phyloP scores from a whole-genome alignment of 1,140 invertebrate genomes.

The Phortica variegata region DNA sequence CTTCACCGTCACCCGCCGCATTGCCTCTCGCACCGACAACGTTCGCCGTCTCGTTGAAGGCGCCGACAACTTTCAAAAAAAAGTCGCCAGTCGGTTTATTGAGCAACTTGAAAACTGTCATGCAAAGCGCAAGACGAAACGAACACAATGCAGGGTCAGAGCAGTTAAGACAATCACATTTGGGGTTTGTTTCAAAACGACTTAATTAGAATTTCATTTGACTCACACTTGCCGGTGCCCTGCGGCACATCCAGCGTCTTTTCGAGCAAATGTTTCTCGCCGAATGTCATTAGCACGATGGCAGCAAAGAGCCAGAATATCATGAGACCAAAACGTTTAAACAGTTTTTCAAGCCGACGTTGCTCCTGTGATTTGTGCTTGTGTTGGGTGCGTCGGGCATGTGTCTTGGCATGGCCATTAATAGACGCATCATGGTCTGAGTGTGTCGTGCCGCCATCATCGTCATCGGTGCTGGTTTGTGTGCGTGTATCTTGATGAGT shows the following conservation, averaged over 20 bases:
- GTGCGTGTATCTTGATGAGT: background rate
- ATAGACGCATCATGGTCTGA: conserved; percentile 39
- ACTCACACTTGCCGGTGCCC: conserved; percentile 40
- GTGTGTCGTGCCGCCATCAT: conserved; percentile 40
- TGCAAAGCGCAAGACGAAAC: too few species aligned
- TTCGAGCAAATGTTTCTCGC: conserved; percentile 47
- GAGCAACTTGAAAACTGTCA: conserved; percentile 36
- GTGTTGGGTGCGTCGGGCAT: conserved; percentile 30
- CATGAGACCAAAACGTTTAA: conserved; percentile 32
- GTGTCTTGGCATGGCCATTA: conserved; percentile 39
- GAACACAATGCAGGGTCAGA: too few species aligned
- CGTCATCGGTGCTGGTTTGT: conserved; percentile 31
- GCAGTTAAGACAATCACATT: too few species aligned
- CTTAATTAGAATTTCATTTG: too few species aligned
- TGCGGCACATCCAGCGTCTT: conserved; percentile 44
- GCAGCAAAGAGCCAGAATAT: conserved; percentile 43
- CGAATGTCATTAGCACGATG: conserved; percentile 36
- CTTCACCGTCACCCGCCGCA: conserved; percentile 24
- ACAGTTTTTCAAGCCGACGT: conserved; percentile 28
- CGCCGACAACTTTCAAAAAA: conserved; percentile 33
- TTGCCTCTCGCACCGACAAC: background rate
- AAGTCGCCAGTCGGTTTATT: conserved; percentile 47
- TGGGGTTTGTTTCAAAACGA: too few species aligned
- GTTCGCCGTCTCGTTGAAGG: conserved; percentile 27
- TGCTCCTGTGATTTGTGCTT: conserved; percentile 43